Conservation (phyloP, 2,113 vertebrate genomes). For the Macquaria australasica region DNA sequence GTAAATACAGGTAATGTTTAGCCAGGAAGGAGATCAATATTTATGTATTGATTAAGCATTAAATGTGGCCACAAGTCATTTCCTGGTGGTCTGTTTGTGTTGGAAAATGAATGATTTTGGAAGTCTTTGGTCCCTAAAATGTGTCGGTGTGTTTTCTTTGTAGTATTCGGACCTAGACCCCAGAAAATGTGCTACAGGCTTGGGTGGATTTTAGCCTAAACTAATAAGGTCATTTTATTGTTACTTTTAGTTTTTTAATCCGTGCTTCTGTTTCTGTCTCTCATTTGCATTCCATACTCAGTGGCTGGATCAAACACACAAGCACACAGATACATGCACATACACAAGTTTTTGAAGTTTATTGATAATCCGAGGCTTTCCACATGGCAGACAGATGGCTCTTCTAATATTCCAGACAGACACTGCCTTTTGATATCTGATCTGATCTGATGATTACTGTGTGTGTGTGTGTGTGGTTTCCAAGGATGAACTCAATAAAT, state of each 20-base stretch:
- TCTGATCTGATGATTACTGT: constrained; percentile 64
- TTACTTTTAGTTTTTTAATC: background rate
- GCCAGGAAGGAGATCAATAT: constrained; percentile 53
- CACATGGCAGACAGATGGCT: constrained; percentile 76
- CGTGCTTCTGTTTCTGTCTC: constrained; percentile 1
- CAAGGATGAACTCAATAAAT: constrained; percentile 52
- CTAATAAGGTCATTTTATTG: background rate
- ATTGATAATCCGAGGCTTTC: constrained; percentile 72
- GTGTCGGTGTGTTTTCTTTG: background rate
- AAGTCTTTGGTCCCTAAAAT: constrained; percentile 16
- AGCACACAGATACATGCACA: constrained; percentile 46
- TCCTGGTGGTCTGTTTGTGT: constrained; percentile 34
- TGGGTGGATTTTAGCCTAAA: background rate
- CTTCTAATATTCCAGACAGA: constrained; percentile 79
- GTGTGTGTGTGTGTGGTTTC: constrained; percentile 39
- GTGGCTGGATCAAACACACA: constrained; percentile 46
- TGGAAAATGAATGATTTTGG: constrained; percentile 30
- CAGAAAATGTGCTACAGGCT: background rate
- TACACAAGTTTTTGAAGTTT: constrained; percentile 65
- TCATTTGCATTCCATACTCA: constrained; percentile 26
- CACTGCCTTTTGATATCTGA: constrained; percentile 77
- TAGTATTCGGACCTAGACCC: background rate
- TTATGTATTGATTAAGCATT: constrained; percentile 73
- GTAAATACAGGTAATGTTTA: constrained; percentile 69
- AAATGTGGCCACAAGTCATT: constrained; percentile 63